Evolutionary conservation across 2,113 vertebrate species (phyloP).

Genomic region (Microcebus lehilahytsara): DNA sequence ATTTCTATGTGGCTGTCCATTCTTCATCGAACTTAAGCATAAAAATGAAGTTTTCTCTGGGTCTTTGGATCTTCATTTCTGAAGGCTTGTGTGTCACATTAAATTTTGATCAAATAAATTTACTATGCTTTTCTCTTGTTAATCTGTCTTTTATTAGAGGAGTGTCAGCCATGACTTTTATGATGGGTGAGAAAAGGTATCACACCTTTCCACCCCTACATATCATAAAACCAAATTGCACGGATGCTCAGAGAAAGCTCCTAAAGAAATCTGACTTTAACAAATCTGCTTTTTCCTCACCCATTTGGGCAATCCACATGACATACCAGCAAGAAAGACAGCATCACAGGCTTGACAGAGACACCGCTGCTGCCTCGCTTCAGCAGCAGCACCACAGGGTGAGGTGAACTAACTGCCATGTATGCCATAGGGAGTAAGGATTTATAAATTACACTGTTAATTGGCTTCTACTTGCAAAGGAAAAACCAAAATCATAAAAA

Average conservation of each 20-base stretch:
- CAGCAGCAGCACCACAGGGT: background rate
- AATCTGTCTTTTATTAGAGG: too few relatives aligned
- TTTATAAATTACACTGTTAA: background rate
- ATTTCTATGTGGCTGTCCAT: too few relatives aligned
- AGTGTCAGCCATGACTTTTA: too few relatives aligned
- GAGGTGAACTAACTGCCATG: background rate
- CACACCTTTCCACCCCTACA: background rate
- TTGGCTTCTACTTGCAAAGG: background rate
- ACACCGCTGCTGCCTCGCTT: background rate
- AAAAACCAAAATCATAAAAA: background rate
- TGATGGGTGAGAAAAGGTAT: too few relatives aligned
- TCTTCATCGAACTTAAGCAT: too few relatives aligned
- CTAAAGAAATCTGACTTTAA: slow-evolving; percentile 21
- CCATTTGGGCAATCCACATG: background rate
- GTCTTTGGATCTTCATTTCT: too few relatives aligned
- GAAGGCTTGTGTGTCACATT: too few relatives aligned
- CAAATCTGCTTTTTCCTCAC: background rate
- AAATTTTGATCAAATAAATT: too few relatives aligned
- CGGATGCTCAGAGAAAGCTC: background rate
- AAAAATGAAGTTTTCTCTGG: too few relatives aligned
- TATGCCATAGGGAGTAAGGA: background rate
- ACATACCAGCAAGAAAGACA: background rate
- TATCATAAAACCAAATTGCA: background rate
- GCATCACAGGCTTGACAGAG: background rate
- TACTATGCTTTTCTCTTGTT: too few relatives aligned